These are phyloP conservation scores for Leptonema lineaticorne DNA, from an alignment of 1,140 invertebrate genomes.

Conservation along the genomic window DNA sequence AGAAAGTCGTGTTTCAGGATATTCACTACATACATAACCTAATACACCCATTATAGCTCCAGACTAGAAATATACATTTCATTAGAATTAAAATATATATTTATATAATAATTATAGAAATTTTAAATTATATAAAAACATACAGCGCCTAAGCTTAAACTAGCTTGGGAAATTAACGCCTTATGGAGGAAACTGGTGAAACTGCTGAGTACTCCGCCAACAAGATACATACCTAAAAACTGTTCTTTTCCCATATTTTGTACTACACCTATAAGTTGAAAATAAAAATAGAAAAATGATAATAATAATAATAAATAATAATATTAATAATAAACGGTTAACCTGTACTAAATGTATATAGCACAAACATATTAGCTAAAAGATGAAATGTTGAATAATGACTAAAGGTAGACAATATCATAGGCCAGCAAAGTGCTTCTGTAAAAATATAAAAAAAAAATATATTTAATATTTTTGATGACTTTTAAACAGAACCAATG, in stretches of 20 bases:
- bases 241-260: conserved; percentile 87
- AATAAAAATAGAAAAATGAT: not conserved
- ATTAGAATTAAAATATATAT: conserved; percentile 34
- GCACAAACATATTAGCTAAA: conserved; percentile 92
- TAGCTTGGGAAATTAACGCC: conserved; percentile 62
- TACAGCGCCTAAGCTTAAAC: conserved; percentile 88
- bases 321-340: conserved; percentile 22
- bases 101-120: conserved; percentile 27
- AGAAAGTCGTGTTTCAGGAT: conserved; percentile 81
- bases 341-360: conserved; percentile 80
- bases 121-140: conserved; percentile 49
- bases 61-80: conserved; percentile 65
- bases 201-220: conserved; percentile 84
- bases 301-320: conserved; percentile 4
- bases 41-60: conserved; percentile 91
- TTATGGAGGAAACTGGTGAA: conserved; percentile 84
- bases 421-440: conserved; percentile 78
- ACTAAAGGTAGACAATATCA: conserved; percentile 92
- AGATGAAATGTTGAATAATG: conserved; percentile 87
- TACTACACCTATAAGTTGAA: conserved; percentile 62
- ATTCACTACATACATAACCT: conserved; percentile 81
- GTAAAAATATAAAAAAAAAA: conserved; percentile 44
- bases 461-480: conserved; percentile 3
- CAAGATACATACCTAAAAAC: conserved; percentile 87
- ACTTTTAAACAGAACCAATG: not conserved